Base-by-base conservation (phyloP, 92 coral and sea anemone species). In the Porites cylindrica region DNA sequence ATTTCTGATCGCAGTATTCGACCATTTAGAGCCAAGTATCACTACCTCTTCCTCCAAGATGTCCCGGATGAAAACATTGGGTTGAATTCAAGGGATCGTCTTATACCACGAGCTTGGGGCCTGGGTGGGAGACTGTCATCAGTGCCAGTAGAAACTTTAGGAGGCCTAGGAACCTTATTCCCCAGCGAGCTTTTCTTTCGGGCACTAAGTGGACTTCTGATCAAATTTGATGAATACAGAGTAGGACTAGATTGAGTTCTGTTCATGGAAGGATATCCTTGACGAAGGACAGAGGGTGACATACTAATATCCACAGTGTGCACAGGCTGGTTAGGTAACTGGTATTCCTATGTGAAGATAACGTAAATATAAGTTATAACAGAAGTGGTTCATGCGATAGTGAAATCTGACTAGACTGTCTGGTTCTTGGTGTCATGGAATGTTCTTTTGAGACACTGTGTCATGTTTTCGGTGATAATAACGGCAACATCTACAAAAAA, bases 221-320 rank as follows among this genome's bases (percentile, higher is more conserved):
- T 82, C 61, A 82, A 76, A 80, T 86, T 86, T 59, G 93, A 78
- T 71, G 85, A 77, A 78, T 89, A 69, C 43, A 95, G 90, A 81
- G 81, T 89, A 23, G 98, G 94, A 60, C 86, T 86, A 24, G 98
- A 95, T 60, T 93, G 94, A 43, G 96, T 91, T 60, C 98, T 93
- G 29, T 84, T 79, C 20, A 93, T 74, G 52, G 85, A 72, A 43
- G 86, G 81, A 66, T 78, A 87, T 24, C 47, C 47, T 38, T 88
- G 83, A 10, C 74, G 82, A 52, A 82, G 88, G n/a, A 81, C 70
- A 26, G 80, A 80, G 24, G 93, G 66, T 88, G 90, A 78, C 21
- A 88, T 74, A 52, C 79, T 76, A 24, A 87, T 86, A 77, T 91
- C 96, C 72, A 83, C 65, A 12, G 90, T 88, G 64, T 81, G 91